Evolutionary conservation across 2,113 vertebrate genomes (phyloP), one percentile per base, ranked within the genome.

Genomic region (Spermophilus dauricus): DNA sequence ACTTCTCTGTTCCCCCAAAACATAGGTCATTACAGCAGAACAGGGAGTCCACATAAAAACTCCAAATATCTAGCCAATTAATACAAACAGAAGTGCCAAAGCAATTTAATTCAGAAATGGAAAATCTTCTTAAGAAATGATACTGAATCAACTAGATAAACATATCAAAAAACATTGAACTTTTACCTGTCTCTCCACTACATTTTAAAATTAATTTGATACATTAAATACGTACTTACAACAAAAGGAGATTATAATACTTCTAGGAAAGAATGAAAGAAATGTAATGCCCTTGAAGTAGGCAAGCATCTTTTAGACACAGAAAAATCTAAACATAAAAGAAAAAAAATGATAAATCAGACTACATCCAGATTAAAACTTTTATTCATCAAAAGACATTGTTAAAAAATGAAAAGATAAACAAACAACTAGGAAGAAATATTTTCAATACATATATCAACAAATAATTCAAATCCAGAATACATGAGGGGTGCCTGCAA

Each of bases 51-150:
- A 72, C 28, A 76, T 75, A 56, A 37, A 4, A 37, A 67, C 12
- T 83, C 16, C 9, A 93, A 88, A 70, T 80, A 81, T 39, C 22
- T 75, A 34, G 24, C 70, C 17, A 65, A 32, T 24, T 56, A 24
- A 56, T 94, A 61, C 48, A 18, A 91, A 87, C n/a, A 75, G 78
- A 89, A 12, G 7, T 86, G 11, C 53, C 20, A 69, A 63, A 22
- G 32, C 32, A 91, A 81, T 93, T 87, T 91, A 89, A 63, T 56
- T 65, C 37, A n/a, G 9, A 94, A 65, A 92, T 87, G 48, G 2
- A 86, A 92, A 92, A 22, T 80, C 3, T 95, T 94, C 92, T 83
- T 20, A 76, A 90, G 34, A 90, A 94, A 90, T 84, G 12, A 13
- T 92, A 18, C 39, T 94, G n/a, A 42, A 91, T 70, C 16, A 96